These are phyloP conservation scores for Psilopsiagon aymara DNA, from an alignment of 2,113 vertebrate genomes.

Conservation along the genomic window DNA sequence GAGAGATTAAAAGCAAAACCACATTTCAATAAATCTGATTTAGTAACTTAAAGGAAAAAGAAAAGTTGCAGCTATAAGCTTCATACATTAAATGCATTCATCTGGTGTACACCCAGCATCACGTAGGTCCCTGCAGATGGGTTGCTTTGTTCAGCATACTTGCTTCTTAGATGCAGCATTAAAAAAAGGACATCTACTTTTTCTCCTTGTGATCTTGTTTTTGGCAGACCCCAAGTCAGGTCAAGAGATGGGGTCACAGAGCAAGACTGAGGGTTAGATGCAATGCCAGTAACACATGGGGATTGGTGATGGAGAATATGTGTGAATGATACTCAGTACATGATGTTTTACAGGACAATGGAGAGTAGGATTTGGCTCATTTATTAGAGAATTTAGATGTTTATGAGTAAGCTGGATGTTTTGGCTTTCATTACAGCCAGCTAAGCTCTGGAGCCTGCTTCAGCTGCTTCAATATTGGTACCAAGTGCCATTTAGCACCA, in stretches of 20 bases:
- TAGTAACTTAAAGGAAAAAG: background rate
- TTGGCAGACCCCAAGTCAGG: background rate
- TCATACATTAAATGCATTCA: background rate
- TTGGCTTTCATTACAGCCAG: background rate
- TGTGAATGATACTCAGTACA: background rate
- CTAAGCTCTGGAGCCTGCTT: background rate
- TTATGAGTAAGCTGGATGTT: rapidly evolving
- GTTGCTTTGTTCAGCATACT: background rate
- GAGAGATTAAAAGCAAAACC: constrained; percentile 35
- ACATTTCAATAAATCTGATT: constrained; percentile 16
- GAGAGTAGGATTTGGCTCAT: background rate
- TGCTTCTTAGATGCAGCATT: background rate
- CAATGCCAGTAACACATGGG: background rate
- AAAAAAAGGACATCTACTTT: background rate
- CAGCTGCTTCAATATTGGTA: background rate
- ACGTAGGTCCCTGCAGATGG: background rate
- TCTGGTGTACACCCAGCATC: background rate
- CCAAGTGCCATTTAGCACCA: background rate
- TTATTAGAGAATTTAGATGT: background rate
- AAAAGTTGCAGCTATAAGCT: background rate
- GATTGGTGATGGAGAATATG: background rate
- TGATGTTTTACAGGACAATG: background rate
- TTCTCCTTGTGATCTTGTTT: background rate
- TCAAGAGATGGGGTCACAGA: background rate
- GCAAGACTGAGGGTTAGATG: background rate